Conservation (phyloP, 1,140 invertebrate species). For the Achroia grisella region DNA sequence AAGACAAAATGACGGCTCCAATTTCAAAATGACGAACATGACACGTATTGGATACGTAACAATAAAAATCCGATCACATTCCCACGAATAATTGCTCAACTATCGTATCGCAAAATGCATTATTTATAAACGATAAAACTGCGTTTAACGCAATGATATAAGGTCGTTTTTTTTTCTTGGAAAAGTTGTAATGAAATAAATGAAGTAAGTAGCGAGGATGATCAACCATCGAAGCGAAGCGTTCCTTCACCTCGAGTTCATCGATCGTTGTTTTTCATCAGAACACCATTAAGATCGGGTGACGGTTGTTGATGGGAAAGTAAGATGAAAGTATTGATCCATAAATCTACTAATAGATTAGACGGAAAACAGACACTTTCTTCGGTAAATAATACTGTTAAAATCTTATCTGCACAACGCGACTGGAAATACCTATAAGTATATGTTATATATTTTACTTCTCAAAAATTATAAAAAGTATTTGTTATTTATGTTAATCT, state of each 20-base stretch:
- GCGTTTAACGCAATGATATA: neutral
- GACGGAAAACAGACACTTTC: neutral
- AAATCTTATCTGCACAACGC: too few relatives aligned
- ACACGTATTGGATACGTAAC: neutral
- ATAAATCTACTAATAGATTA: conserved; percentile 5
- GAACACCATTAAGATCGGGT: conserved; percentile 22
- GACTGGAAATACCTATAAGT: too few relatives aligned
- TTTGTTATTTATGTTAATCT: too few relatives aligned
- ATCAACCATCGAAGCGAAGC: conserved; percentile 50
- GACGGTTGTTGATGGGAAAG: conserved; percentile 40
- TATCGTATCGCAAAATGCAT: neutral
- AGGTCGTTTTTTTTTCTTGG: neutral
- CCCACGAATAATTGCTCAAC: conserved; percentile 11
- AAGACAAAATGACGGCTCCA: neutral
- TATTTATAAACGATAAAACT: neutral
- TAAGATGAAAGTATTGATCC: conserved; percentile 25
- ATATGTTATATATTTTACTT: too few relatives aligned
- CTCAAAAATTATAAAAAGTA: too few relatives aligned
- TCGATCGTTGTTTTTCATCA: conserved; percentile 44
- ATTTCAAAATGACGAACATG: neutral
- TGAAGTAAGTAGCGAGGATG: conserved; percentile 1
- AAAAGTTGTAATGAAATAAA: neutral
- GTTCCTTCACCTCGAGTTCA: conserved; percentile 64
- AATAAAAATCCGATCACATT: conserved; percentile 17
- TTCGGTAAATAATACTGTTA: neutral